These are phyloP conservation scores for Drosophila yooni DNA, from an alignment of 2,888 invertebrate species.

Conservation along the genomic window DNA sequence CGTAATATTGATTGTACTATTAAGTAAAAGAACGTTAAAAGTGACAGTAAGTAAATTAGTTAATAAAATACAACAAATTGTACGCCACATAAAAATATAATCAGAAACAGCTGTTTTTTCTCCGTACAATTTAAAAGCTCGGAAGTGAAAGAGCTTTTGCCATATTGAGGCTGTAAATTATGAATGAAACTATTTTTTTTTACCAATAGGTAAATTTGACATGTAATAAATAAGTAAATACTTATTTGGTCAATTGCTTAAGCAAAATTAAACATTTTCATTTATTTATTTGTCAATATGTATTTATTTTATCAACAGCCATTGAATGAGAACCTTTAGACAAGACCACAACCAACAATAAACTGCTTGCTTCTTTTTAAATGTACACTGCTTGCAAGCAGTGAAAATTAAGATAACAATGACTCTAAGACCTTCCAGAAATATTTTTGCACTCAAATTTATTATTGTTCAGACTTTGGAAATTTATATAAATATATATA, in stretches of 20 bases:
- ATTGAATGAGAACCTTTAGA: background rate
- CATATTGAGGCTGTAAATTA: background rate
- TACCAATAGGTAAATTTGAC: background rate
- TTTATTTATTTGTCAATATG: background rate
- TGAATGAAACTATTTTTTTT: background rate
- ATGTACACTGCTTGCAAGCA: background rate
- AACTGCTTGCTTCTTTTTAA: background rate
- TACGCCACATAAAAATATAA: background rate
- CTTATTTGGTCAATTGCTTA: background rate
- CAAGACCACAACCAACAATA: background rate
- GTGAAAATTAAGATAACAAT: background rate
- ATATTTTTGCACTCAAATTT: background rate
- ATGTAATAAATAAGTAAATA: background rate
- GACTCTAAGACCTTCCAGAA: rapidly evolving
- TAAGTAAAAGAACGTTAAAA: background rate
- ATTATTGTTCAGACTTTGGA: background rate
- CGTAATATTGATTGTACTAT: background rate
- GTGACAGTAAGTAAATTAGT: background rate
- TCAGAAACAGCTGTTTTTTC: constrained; percentile 14
- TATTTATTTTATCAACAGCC: background rate
- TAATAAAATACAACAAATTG: background rate
- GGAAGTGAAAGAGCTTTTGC: background rate
- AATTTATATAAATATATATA: background rate
- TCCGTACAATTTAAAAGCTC: constrained; percentile 5
- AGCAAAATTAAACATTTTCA: background rate